Base-by-base conservation (phyloP, 2,797 vertebrate genomes). In the Coilia nasus region DNA sequence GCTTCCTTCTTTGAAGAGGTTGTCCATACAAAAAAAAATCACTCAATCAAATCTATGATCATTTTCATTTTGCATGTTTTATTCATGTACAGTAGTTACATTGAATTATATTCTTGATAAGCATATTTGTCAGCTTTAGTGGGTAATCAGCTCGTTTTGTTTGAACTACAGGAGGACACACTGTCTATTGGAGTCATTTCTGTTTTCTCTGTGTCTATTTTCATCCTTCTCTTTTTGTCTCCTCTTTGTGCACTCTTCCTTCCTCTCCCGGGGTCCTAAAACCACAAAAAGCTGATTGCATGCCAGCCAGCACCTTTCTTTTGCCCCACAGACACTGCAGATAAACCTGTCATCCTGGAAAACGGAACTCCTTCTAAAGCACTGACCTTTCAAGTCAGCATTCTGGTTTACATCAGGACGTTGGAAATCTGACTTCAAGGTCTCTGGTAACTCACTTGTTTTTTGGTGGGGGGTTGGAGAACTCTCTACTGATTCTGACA, bases 251-350 rank as follows among this genome's bases (percentile, higher is more conserved):
- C 17, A 78, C 31, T 78, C 71, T 41, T 7, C 31, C 35, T 78
- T 44, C 17, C 31, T 21, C 17, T 0, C 71, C 6, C 19, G 17
- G 21, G 71, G 44, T 75, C 5, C 31, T 3, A 35, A 19, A 75
- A 44, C 31, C 17, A 21, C 41, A 2, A 5, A 54, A 54, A 54
- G 1, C 71, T 78, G 71, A 6, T n/a, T 9, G 31, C 11, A 41
- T 44, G 71, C 19, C 71, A 44, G 17, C 35, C 35, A 71, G 71
- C 35, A 78, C 64, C 14, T 78, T 31, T 78, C 71, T 78, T 14
- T 35, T 44, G 71, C 19, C 17, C 71, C 71, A 78, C 71, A 78
- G 7, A 78, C 71, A 21, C 31, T 78, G 41, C 71, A 78, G 71
- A 44, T 21, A 14, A 44, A 6, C 17, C 35, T 78, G 71, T 44